Conservation (phyloP, 1,140 invertebrate species). For the Apocrypta bakeri region DNA sequence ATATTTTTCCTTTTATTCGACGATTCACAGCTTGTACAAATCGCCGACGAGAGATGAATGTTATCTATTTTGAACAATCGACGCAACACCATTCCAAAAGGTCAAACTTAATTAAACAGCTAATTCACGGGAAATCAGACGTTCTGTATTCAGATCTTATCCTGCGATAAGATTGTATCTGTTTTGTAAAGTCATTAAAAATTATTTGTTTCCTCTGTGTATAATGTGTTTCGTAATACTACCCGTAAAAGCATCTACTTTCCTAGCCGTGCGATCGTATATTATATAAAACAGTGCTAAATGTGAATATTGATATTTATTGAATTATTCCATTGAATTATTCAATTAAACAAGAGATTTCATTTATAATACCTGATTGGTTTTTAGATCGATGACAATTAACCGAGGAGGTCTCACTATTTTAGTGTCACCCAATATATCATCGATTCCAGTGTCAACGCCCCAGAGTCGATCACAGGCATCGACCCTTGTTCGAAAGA, state of each 20-base stretch:
- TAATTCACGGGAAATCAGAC: not conserved
- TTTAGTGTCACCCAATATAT: constrained; percentile 79
- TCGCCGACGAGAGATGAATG: not conserved
- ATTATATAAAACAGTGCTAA: no score
- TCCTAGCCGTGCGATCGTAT: not conserved
- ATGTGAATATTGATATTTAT: no score
- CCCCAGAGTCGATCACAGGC: constrained; percentile 84
- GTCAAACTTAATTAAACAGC: not conserved
- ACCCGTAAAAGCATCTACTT: not conserved
- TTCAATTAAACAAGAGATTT: not conserved
- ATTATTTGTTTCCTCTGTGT: not conserved
- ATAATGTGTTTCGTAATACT: not conserved
- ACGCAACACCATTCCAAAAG: no score
- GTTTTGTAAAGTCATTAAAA: not conserved
- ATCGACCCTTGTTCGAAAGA: constrained; percentile 81
- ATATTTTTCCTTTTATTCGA: not conserved
- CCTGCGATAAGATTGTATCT: not conserved
- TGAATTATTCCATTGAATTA: not conserved
- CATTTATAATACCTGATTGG: constrained; percentile 73
- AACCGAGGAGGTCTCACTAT: constrained; percentile 79
- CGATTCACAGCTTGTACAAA: not conserved
- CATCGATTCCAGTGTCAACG: constrained; percentile 83
- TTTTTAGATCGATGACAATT: constrained; percentile 83
- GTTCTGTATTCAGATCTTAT: not conserved
- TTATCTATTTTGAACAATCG: no score